phyloP scores from a whole-genome alignment of 2,113 vertebrate species.

The Dissostichus mawsoni region DNA sequence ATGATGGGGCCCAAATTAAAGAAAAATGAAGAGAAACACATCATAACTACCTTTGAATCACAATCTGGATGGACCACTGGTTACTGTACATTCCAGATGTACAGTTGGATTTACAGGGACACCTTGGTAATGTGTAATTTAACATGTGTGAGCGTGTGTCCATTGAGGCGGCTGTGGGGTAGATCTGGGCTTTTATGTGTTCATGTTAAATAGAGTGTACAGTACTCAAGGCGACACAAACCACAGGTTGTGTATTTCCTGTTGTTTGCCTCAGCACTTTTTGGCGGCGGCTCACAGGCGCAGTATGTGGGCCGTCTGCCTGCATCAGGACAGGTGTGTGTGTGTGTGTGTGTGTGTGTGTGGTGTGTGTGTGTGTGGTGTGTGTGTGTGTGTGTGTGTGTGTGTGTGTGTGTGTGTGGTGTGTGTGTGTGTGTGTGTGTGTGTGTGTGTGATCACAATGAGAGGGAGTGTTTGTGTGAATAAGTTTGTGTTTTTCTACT shows the following conservation, averaged over 20 bases:
- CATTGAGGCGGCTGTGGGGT: background rate
- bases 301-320: slow-evolving; percentile 45
- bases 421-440: slow-evolving; percentile 36
- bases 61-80: background rate
- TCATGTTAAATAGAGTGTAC: slow-evolving; percentile 43
- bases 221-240: slow-evolving; percentile 35
- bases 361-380: too few relatives aligned
- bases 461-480: slow-evolving; percentile 7
- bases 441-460: slow-evolving; percentile 18
- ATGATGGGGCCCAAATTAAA: background rate
- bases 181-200: slow-evolving; percentile 27
- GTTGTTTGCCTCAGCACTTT: slow-evolving; percentile 38
- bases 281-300: slow-evolving; percentile 36
- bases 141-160: slow-evolving; percentile 6
- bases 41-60: background rate
- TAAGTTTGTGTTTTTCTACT: slow-evolving; percentile 15
- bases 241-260: slow-evolving; percentile 42
- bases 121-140: background rate
- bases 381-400: too few relatives aligned
- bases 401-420: background rate
- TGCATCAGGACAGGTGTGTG: slow-evolving; percentile 45
- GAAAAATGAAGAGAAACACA: background rate
- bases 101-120: slow-evolving; percentile 1
- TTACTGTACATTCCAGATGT: background rate
- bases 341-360: background rate